Evolutionary conservation across 1,140 invertebrate species (phyloP).

Genomic region (Diorhabda carinulata): DNA sequence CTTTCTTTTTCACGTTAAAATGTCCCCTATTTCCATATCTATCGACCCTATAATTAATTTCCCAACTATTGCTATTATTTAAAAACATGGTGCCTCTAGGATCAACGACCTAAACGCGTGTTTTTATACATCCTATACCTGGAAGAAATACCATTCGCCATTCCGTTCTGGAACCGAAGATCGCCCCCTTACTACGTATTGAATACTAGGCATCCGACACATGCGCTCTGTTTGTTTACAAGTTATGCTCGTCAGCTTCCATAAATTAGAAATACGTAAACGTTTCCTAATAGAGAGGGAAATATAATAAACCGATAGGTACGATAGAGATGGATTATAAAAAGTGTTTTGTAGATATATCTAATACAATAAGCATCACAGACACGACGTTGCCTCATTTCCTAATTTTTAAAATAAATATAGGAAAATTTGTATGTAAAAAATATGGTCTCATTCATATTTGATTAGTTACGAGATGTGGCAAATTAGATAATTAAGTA

Average conservation of each 20-base stretch:
- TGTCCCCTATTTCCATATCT: too few species aligned
- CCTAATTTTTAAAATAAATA: not conserved
- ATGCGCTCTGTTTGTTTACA: slow-evolving; percentile 50
- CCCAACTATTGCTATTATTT: too few species aligned
- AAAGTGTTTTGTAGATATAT: not conserved
- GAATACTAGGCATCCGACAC: slow-evolving; percentile 43
- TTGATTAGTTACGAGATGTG: not conserved
- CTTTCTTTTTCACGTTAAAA: too few species aligned
- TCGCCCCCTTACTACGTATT: slow-evolving; percentile 31
- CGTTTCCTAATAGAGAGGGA: slow-evolving; percentile 2
- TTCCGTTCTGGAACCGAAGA: slow-evolving; percentile 6
- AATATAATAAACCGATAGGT: not conserved
- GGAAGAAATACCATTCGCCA: slow-evolving; percentile 1
- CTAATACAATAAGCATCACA: slow-evolving; percentile 2
- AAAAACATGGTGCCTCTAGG: not conserved
- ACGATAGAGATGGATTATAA: not conserved
- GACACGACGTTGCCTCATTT: not conserved
- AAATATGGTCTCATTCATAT: not conserved
- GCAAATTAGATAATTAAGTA: not conserved
- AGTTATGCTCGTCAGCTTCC: slow-evolving; percentile 34
- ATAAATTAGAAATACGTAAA: slow-evolving; percentile 33
- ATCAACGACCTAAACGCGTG: slow-evolving; percentile 1
- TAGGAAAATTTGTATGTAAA: not conserved
- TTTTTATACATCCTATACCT: not conserved
- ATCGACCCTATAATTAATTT: too few species aligned